Evolutionary conservation across 2,113 vertebrate species (phyloP).

Genomic region (Probosciger aterrimus): DNA sequence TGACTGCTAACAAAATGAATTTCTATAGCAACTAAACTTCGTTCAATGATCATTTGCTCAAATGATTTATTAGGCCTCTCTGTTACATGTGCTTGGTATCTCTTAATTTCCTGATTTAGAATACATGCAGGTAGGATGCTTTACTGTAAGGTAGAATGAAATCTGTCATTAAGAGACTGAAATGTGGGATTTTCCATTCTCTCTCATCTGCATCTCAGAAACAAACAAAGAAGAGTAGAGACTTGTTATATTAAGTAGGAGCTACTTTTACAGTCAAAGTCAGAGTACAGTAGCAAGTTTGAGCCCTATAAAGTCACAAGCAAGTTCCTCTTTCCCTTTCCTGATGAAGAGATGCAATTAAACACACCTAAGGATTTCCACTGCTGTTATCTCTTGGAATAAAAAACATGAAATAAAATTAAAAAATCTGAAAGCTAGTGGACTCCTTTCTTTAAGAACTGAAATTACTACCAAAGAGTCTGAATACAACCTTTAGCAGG

Average conservation of each 20-base stretch:
- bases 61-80: neutral
- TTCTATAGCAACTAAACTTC: neutral
- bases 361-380: conserved; percentile 10
- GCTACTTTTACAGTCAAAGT: conserved; percentile 1
- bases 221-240: neutral
- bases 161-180: neutral
- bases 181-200: neutral
- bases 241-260: neutral
- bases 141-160: conserved; percentile 13
- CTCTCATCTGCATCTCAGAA: neutral
- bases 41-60: neutral
- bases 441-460: conserved; percentile 4
- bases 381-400: neutral
- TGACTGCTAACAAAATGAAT: neutral
- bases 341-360: neutral
- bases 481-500: neutral
- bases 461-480: neutral
- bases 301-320: conserved; percentile 3
- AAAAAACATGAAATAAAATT: neutral
- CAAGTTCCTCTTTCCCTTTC: conserved; percentile 14
- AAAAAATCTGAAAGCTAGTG: neutral
- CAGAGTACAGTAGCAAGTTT: neutral
- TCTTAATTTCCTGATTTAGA: conserved; percentile 23
- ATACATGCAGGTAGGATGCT: neutral
- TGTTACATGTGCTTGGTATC: conserved; percentile 9